Evolutionary conservation across 2,113 vertebrate genomes (phyloP).

Genomic region (Leptobrachium ailaonicum): DNA sequence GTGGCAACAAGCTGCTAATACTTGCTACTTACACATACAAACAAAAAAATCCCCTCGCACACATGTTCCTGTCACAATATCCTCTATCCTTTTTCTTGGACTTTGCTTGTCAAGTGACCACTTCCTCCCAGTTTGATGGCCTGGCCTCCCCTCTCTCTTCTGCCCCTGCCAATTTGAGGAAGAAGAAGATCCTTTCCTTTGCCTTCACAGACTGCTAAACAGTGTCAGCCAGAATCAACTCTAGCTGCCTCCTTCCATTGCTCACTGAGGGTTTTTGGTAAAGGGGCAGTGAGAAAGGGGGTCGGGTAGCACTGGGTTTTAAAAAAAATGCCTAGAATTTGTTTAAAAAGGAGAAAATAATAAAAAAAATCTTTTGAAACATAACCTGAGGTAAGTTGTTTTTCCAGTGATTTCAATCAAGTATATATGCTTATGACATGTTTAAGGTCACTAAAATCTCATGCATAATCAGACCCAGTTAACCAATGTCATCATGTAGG

Average conservation of each 20-base stretch:
- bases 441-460: too few species aligned
- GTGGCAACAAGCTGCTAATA: slow-evolving; percentile 8
- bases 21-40: neutral
- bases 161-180: slow-evolving; percentile 4
- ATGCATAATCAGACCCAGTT: too few species aligned
- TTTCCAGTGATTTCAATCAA: neutral
- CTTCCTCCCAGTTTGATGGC: slow-evolving; percentile 37
- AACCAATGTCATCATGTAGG: too few species aligned
- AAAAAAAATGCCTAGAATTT: slow-evolving; percentile 50
- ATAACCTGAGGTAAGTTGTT: slow-evolving; percentile 45
- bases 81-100: slow-evolving; percentile 41
- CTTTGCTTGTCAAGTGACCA: slow-evolving; percentile 48
- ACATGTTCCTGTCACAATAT: slow-evolving; percentile 36
- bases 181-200: slow-evolving; percentile 6
- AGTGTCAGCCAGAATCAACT: slow-evolving; percentile 25
- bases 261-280: slow-evolving; percentile 17
- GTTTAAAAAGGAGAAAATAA: slow-evolving; percentile 49
- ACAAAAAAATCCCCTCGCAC: slow-evolving; percentile 7
- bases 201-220: slow-evolving; percentile 33
- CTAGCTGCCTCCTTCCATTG: slow-evolving; percentile 4
- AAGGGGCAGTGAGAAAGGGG: slow-evolving; percentile 29
- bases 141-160: slow-evolving; percentile 15
- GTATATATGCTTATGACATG: too few species aligned
- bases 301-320: slow-evolving; percentile 44
- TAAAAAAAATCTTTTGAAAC: slow-evolving; percentile 49